These are phyloP conservation scores for Recurvirostra avosetta DNA, from an alignment of 2,113 vertebrate genomes.

Conservation along the genomic window DNA sequence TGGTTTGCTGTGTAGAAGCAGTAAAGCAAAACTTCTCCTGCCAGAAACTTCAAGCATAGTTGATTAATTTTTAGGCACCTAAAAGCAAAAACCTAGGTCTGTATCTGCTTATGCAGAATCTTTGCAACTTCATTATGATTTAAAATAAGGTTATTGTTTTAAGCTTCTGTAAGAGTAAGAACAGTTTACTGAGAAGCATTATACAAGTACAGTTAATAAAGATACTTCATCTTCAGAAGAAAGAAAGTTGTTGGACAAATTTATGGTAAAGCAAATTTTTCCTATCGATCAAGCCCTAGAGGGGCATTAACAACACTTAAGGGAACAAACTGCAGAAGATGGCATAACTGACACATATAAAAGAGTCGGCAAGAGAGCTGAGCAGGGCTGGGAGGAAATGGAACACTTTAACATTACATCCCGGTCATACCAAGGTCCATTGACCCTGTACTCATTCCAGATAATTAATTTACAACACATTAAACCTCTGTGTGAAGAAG, in stretches of 20 bases:
- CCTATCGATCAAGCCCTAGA: constrained; percentile 65
- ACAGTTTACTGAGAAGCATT: neutral
- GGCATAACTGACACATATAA: constrained; percentile 1
- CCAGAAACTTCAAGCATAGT: neutral
- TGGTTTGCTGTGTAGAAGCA: neutral
- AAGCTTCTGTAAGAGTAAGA: neutral
- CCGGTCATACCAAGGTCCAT: constrained; percentile 79
- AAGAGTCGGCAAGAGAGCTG: constrained; percentile 27
- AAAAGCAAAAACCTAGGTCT: neutral
- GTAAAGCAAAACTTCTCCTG: constrained; percentile 7
- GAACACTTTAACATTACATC: constrained; percentile 65
- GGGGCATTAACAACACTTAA: constrained; percentile 63
- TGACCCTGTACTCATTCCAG: constrained; percentile 80
- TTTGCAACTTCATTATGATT: neutral
- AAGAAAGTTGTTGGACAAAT: constrained; percentile 49
- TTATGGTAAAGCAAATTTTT: constrained; percentile 72
- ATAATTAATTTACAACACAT: constrained; percentile 89
- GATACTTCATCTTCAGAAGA: neutral
- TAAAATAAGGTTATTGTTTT: neutral
- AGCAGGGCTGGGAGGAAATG: constrained; percentile 62
- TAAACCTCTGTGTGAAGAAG: constrained; percentile 80
- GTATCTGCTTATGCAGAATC: neutral
- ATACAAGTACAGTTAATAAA: constrained; percentile 9
- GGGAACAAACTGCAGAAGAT: constrained; percentile 55
- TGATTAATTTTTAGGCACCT: neutral